A percentile compares a stretch with the other conserved stretches of the same genome.
Evolutionary conservation across 37 sponge, comb jelly and placozoan genomes (phyloP).

Genomic region (Aplysina aerophoba): DNA sequence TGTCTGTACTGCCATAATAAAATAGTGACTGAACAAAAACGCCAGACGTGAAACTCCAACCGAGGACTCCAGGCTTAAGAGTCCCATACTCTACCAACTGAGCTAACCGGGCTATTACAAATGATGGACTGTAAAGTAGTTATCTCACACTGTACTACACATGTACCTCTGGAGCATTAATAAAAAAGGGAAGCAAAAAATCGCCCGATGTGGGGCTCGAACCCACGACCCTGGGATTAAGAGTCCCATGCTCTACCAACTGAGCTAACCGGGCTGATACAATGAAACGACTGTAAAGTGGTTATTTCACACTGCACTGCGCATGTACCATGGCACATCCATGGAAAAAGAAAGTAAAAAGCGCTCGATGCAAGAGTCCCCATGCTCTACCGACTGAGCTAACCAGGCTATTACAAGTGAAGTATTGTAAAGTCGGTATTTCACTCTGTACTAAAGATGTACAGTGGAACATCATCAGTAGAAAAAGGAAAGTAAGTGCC

Average conservation of each 20-base stretch:
- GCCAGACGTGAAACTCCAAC: constrained; percentile 97
- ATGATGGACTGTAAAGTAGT: too few species aligned
- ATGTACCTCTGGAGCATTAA: too few species aligned
- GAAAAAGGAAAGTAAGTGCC: constrained; percentile 71
- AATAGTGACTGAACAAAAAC: constrained; percentile 67
- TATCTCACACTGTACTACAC: too few species aligned
- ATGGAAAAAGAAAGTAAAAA: too few species aligned
- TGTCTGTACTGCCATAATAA: too few species aligned
- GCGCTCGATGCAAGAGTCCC: constrained; percentile 73
- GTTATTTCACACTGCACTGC: too few species aligned
- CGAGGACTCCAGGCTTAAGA: not conserved
- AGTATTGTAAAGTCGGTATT: too few species aligned
- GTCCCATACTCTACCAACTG: constrained; percentile 87
- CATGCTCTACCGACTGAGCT: constrained; percentile 95
- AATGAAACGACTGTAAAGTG: too few species aligned
- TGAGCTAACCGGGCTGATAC: constrained; percentile 87
- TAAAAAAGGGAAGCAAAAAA: constrained; percentile 50
- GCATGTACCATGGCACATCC: too few species aligned
- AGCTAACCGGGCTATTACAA: constrained; percentile 86
- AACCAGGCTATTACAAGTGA: constrained; percentile 80
- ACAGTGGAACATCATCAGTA: too few species aligned
- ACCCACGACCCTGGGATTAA: constrained; percentile 96
- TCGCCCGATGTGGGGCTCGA: constrained; percentile 97
- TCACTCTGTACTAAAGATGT: too few species aligned
- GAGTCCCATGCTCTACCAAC: constrained; percentile 95